phyloP scores from a whole-genome alignment of 1,140 invertebrate species.

The Macrosteles quadrilineatus region DNA sequence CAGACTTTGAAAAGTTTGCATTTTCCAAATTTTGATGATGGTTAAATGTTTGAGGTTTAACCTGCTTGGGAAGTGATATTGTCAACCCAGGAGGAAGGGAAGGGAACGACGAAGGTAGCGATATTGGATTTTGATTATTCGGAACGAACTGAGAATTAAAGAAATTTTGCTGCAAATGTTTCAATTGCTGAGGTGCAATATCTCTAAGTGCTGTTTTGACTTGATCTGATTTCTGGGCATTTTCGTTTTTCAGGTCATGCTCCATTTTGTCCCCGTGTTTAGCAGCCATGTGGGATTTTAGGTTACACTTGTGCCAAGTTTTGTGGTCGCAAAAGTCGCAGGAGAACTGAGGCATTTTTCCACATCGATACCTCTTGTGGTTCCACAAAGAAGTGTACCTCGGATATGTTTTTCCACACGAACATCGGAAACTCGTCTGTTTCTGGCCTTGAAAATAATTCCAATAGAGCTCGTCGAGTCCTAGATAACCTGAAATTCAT shows the following conservation, averaged over 20 bases:
- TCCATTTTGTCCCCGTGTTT: constrained; percentile 27
- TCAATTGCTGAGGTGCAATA: not conserved
- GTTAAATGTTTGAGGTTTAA: too few species aligned
- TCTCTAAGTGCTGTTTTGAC: not conserved
- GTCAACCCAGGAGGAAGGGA: constrained; percentile 1
- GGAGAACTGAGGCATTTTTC: constrained; percentile 69
- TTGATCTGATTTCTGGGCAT: too few species aligned
- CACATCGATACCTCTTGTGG: constrained; percentile 51
- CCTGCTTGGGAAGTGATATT: not conserved
- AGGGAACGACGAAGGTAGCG: not conserved
- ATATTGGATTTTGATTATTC: not conserved
- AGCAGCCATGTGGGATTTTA: constrained; percentile 31
- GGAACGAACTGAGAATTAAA: not conserved
- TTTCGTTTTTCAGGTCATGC: not conserved
- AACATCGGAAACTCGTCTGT: not conserved
- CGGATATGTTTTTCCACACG: constrained; percentile 33
- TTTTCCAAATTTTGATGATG: too few species aligned
- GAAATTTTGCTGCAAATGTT: not conserved
- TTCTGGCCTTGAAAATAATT: constrained; percentile 4
- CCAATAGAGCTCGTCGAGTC: constrained; percentile 2
- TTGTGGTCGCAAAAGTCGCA: constrained; percentile 31
- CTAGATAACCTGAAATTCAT: not conserved
- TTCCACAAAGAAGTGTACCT: constrained; percentile 28
- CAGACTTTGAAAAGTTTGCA: too few species aligned
- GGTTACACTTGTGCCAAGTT: constrained; percentile 31